Evolutionary conservation across 2,888 invertebrate species (phyloP).

Genomic region (Bombyx huttoni): DNA sequence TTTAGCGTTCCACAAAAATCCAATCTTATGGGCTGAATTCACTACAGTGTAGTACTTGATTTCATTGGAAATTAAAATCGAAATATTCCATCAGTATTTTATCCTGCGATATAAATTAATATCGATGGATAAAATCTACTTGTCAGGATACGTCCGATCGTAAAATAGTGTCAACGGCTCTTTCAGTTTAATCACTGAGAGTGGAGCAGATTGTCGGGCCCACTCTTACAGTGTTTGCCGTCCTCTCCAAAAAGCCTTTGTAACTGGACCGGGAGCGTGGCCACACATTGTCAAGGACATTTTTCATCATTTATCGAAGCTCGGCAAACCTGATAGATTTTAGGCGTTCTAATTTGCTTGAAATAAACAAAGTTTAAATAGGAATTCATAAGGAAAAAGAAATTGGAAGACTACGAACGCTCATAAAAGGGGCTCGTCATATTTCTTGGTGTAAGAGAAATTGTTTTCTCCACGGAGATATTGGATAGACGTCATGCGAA

Average conservation of each 20-base stretch:
- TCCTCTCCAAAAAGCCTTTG: slow-evolving; percentile 61
- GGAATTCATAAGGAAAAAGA: slow-evolving; percentile 42
- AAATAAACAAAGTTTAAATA: slow-evolving; percentile 23
- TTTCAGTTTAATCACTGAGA: slow-evolving; percentile 67
- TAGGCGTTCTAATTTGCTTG: not conserved
- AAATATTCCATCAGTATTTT: not conserved
- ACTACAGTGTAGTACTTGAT: too few species aligned
- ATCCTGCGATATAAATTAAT: slow-evolving; percentile 14
- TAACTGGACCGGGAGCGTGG: slow-evolving; percentile 46
- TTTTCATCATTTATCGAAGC: slow-evolving; percentile 45
- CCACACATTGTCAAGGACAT: slow-evolving; percentile 41
- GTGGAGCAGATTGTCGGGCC: slow-evolving; percentile 60
- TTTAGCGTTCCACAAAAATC: too few species aligned
- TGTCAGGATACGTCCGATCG: slow-evolving; percentile 41
- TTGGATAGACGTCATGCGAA: slow-evolving; percentile 50
- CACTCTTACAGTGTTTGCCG: slow-evolving; percentile 56
- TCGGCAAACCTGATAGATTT: slow-evolving; percentile 27
- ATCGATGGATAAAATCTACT: slow-evolving; percentile 24
- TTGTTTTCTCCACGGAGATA: slow-evolving; percentile 52
- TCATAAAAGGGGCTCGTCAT: slow-evolving; percentile 55
- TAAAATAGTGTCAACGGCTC: slow-evolving; percentile 67
- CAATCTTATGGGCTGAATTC: too few species aligned
- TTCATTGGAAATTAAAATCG: not conserved
- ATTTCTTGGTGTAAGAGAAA: slow-evolving; percentile 49
- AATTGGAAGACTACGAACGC: slow-evolving; percentile 36